Evolutionary conservation across 2,113 vertebrate species (phyloP), one percentile per base, ranked within the genome.

Genomic region (Lycaon pictus): DNA sequence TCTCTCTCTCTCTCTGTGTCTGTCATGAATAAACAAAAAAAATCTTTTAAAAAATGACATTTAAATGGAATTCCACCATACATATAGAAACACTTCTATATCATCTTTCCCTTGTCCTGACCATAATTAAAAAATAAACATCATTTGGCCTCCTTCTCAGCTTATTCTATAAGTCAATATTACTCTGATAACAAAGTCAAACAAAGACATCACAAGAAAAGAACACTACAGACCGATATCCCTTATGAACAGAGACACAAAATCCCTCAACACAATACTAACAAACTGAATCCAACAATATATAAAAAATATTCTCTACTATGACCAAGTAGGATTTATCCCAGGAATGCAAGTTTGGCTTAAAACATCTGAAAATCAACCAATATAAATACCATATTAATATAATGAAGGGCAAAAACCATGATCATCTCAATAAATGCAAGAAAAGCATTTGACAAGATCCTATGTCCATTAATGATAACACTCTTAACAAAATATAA

Each of bases 321-420:
- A 74, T 43, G 62, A 96, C n/a, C 81, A 95, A 90, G 71, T n/a
- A 22, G 29, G 48, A 77, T 63, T 93, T 83, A 95, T 60, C 51
- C 29, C 15, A 92, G 74, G 63, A 83, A 88, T 90, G 58, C 58
- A 93, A 89, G 77, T 37, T 69, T 58, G 48, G 35, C 53, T 96
- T 95, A 94, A 58, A 51, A 51, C 65, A 95, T 79, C 37, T 79
- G 55, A 96, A 91, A 95, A 62, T 60, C 53, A 85, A 43, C 65
- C 13, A 51, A 37, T 60, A 9, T 60, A 37, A 74, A 74, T 0
- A 65, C 6, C n/a, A 67, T 56, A 95, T 53, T 53, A 80, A 53
- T 19, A 94, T 56, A 92, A 62, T 67, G 10, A 83, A 29, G 22
- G 35, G 55, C 5, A 37, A 94, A 92, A 97, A 69, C 16, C 35